Evolutionary conservation across 1,140 invertebrate species (phyloP).

Genomic region (Achatina immaculata): DNA sequence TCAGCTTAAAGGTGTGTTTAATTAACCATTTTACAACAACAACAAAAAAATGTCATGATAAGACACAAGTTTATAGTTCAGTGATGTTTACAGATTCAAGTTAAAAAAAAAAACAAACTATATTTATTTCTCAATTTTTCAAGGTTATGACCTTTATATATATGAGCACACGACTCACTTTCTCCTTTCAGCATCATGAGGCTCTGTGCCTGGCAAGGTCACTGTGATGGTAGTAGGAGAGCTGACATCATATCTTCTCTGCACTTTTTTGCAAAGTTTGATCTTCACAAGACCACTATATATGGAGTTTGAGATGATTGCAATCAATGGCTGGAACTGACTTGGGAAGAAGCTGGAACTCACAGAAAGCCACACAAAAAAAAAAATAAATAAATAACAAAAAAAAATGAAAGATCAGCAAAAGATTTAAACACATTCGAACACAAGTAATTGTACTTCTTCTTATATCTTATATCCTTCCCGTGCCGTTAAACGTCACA

Average conservation of each 20-base stretch:
- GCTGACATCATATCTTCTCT: conserved; percentile 84
- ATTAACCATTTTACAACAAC: too few species aligned
- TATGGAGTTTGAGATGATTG: conserved; percentile 86
- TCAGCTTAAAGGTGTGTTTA: too few species aligned
- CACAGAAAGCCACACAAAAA: conserved; percentile 66
- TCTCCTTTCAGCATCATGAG: conserved; percentile 93
- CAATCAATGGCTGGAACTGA: conserved; percentile 90
- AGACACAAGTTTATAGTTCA: too few species aligned
- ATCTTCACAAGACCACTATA: conserved; percentile 86
- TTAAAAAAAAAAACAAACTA: too few species aligned
- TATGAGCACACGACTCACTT: conserved; percentile 76
- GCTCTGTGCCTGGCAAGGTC: conserved; percentile 89
- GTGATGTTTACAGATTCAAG: too few species aligned
- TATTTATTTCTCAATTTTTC: too few species aligned
- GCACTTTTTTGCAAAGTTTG: conserved; percentile 83
- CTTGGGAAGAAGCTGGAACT: conserved; percentile 90
- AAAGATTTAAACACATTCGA: too few species aligned
- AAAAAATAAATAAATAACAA: conserved; percentile 1
- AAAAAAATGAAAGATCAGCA: neutral
- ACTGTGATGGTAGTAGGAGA: conserved; percentile 87
- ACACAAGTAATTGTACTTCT: too few species aligned
- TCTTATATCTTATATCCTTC: too few species aligned
- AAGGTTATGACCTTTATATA: too few species aligned
- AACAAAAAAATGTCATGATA: too few species aligned
- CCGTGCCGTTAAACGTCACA: too few species aligned